Conservation (phyloP, 2,113 vertebrate species). For the Catharus minimus region DNA sequence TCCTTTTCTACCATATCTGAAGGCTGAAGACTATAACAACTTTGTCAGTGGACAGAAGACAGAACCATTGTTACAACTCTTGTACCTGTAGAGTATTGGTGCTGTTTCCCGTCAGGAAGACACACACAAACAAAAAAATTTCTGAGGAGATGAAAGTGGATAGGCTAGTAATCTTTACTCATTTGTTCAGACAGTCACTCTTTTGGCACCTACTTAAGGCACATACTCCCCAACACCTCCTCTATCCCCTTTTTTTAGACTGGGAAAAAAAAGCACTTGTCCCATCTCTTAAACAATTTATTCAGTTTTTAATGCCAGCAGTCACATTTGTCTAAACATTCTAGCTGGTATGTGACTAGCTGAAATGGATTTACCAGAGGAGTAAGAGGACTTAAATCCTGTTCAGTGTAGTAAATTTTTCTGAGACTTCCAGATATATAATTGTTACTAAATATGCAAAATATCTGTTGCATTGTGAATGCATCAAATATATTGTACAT, state of each 20-base stretch:
- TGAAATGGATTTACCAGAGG: neutral
- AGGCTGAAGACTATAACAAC: neutral
- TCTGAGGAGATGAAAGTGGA: neutral
- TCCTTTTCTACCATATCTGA: neutral
- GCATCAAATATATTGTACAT: neutral
- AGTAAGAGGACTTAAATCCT: neutral
- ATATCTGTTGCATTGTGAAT: neutral
- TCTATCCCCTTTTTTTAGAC: neutral
- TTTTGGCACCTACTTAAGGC: neutral
- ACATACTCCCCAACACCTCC: neutral
- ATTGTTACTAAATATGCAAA: neutral
- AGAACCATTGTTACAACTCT: neutral
- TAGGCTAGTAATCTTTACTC: neutral
- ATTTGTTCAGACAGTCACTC: neutral
- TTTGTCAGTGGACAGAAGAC: neutral
- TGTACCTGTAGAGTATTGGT: neutral
- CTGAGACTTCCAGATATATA: neutral
- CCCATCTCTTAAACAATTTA: neutral
- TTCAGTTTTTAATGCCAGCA: neutral
- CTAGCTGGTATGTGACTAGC: neutral
- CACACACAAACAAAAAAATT: neutral
- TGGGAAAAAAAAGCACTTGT: neutral
- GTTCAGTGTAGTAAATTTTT: neutral
- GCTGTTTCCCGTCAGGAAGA: neutral
- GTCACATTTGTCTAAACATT: neutral